Conservation (phyloP, 2,113 vertebrate genomes). For the Copsychus sechellarum region DNA sequence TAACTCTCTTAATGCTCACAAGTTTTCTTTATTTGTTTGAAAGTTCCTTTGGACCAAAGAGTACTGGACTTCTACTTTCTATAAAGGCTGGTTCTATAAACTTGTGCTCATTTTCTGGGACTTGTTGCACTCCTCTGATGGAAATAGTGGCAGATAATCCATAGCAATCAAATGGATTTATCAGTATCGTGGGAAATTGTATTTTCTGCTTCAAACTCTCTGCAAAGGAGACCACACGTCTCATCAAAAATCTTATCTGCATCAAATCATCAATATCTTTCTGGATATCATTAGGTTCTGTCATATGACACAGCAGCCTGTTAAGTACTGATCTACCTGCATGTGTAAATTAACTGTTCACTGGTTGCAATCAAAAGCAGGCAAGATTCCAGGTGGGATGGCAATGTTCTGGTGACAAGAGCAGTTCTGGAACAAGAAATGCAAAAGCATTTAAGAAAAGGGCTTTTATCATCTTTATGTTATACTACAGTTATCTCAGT, state of each 20-base stretch:
- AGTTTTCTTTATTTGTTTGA: not conserved
- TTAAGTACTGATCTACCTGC: not conserved
- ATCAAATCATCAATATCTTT: not conserved
- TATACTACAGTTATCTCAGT: not conserved
- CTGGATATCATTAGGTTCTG: not conserved
- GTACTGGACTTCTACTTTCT: not conserved
- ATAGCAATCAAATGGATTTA: not conserved
- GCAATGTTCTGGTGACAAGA: not conserved
- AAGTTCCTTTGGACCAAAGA: not conserved
- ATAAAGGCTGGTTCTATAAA: not conserved
- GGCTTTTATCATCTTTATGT: not conserved
- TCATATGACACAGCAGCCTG: not conserved
- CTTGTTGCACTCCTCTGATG: not conserved
- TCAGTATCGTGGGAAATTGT: not conserved
- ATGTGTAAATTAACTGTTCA: not conserved
- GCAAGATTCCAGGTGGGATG: not conserved
- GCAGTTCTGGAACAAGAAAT: not conserved
- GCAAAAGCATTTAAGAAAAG: not conserved
- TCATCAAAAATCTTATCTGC: not conserved
- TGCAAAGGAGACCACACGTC: not conserved
- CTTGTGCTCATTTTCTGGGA: not conserved
- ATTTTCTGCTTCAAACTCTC: not conserved
- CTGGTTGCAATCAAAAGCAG: not conserved
- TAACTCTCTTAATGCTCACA: not conserved
- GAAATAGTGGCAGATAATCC: not conserved